A percentile compares a stretch with the other conserved stretches of the same genome.
Conservation (phyloP, 2,113 vertebrate species). For the Uropsilus gracilis region DNA sequence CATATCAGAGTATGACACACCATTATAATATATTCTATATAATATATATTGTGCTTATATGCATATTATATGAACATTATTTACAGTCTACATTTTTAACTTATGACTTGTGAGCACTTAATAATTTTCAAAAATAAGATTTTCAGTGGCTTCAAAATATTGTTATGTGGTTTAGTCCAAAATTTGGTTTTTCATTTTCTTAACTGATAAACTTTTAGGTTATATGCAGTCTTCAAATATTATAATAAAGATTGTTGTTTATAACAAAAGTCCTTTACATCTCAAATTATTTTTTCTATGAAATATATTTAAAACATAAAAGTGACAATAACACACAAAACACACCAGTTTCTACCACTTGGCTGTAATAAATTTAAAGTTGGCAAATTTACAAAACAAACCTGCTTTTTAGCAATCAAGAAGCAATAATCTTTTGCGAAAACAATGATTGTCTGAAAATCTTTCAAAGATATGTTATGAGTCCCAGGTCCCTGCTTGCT, state of each 20-base stretch:
- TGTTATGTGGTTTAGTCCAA: background rate
- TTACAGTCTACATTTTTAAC: background rate
- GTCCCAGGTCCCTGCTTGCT: background rate
- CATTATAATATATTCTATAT: background rate
- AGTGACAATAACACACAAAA: background rate
- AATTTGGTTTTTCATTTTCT: background rate
- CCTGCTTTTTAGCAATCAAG: background rate
- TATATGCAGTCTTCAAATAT: background rate
- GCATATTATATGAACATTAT: background rate
- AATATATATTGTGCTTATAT: background rate
- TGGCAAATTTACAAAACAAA: background rate
- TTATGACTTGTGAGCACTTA: background rate
- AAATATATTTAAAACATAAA: background rate
- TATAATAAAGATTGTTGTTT: background rate
- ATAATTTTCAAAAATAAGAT: background rate
- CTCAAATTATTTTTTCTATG: constrained; percentile 21
- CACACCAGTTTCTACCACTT: background rate
- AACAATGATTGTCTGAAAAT: background rate
- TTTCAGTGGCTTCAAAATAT: background rate
- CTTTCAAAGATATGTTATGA: background rate
- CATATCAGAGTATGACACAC: background rate
- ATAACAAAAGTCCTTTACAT: background rate
- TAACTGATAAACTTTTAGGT: background rate
- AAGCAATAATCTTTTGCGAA: background rate
- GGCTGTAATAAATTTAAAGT: background rate